Evolutionary conservation across 2,888 invertebrate species (phyloP), one percentile per base, ranked within the genome.

Genomic region (Microctonus aethiopoides): DNA sequence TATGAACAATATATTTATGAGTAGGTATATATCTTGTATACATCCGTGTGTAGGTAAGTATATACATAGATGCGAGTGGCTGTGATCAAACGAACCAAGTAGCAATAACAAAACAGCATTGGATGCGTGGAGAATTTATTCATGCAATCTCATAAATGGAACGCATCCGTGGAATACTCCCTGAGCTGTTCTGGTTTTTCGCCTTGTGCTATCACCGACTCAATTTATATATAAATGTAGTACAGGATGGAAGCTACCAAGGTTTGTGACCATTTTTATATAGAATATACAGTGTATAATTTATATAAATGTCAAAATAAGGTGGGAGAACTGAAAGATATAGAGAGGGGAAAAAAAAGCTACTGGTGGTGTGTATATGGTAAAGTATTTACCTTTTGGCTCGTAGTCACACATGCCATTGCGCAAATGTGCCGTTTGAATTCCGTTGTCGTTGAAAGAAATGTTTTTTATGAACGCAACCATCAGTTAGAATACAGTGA

Each of bases 111-210:
- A n/a, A 62, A 62, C 62, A 32, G n/a, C n/a, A 32, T 54, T 39
- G 76, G 72, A 82, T 81, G 77, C 80, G 79, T 78, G 72, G 64
- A 73, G 82, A 82, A 81, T 82, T 76, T 82, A 82, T 82, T 83
- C 81, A 83, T 83, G 83, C 81, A 83, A 83, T 83, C 79, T 79
- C 77, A 83, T 82, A 82, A 83, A 83, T 83, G 83, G 81, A 81
- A 78, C 77, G 74, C 77, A 78, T 73, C 73, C 52, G 60, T 29
- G 52, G 72, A 74, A 75, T 75, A 66, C 69, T 64, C 70, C n/a
- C n/a, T n/a, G 68, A 74, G 36, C 22, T 4, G 34, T 39, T 64
- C 16, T 62, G 62, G 46, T 32, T 62, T 16, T 46, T 62, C 29
- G 16, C 46, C 20, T 24, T 29, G n/a, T n/a, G n/a, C 26, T 62